Conservation (phyloP, 23 tunicate genomes). For the Clavelina lepadiformis region DNA sequence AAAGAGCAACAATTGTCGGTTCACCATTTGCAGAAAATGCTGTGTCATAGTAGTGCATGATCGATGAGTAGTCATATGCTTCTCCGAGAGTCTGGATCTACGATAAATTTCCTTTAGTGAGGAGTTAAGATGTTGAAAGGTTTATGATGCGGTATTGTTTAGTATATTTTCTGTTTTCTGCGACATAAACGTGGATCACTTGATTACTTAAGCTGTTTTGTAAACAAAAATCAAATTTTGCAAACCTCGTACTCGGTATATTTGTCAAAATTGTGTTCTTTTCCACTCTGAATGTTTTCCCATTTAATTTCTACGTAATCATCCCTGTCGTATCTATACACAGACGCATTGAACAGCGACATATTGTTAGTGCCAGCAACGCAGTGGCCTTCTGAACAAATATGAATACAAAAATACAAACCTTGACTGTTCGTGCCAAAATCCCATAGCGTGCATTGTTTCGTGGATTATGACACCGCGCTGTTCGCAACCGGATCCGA, state of each 20-base stretch:
- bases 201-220: too few relatives aligned
- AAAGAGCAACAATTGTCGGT: constrained; percentile 55
- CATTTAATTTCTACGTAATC: constrained; percentile 67
- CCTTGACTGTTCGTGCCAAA: constrained; percentile 95
- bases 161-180: too few relatives aligned
- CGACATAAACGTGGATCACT: too few relatives aligned
- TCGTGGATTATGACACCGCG: constrained; percentile 61
- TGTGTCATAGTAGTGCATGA: constrained; percentile 59
- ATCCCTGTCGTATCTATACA: constrained; percentile 72
- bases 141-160: too few relatives aligned
- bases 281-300: constrained; percentile 63
- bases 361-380: neutral
- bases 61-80: constrained; percentile 68
- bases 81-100: constrained; percentile 46
- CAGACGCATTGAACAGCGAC: neutral
- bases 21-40: constrained; percentile 72
- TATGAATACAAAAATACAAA: neutral
- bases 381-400: neutral
- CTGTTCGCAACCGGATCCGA: constrained; percentile 68
- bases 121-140: too few relatives aligned
- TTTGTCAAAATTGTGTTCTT: constrained; percentile 77
- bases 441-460: constrained; percentile 85
- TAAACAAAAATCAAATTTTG: too few relatives aligned
- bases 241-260: constrained; percentile 53
- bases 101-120: too few relatives aligned